These are phyloP conservation scores for Himantopus leucocephalus DNA, from an alignment of 2,113 vertebrate species.

Conservation along the genomic window DNA sequence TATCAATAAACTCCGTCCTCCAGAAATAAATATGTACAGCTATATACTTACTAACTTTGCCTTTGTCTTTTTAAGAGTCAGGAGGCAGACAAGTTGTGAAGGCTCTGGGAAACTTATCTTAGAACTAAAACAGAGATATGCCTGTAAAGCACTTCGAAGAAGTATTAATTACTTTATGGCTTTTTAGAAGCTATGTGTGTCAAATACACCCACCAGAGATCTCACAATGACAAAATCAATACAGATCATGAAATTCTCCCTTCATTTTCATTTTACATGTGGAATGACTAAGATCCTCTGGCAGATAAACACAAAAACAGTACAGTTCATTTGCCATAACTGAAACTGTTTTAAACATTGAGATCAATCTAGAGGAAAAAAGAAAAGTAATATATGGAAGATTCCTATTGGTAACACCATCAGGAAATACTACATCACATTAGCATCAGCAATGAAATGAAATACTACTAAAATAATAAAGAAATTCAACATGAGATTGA, in stretches of 20 bases:
- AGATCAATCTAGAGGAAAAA: not conserved
- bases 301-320: not conserved
- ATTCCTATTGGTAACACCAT: not conserved
- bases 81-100: not conserved
- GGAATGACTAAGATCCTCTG: not conserved
- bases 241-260: not conserved
- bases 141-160: not conserved
- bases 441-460: not conserved
- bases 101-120: not conserved
- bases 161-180: not conserved
- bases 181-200: not conserved
- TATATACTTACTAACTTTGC: not conserved
- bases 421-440: not conserved
- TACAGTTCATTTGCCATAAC: not conserved
- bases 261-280: slow-evolving; percentile 26
- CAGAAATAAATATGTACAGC: not conserved
- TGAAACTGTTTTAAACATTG: not conserved
- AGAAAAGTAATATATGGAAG: not conserved
- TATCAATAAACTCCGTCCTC: not conserved
- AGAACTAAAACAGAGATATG: not conserved
- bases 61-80: not conserved
- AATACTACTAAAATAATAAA: not conserved
- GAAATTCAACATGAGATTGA: not conserved
- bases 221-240: not conserved
- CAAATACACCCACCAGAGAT: not conserved